Evolutionary conservation across 2,888 invertebrate genomes (phyloP).

Genomic region (Halictus ligatus): DNA sequence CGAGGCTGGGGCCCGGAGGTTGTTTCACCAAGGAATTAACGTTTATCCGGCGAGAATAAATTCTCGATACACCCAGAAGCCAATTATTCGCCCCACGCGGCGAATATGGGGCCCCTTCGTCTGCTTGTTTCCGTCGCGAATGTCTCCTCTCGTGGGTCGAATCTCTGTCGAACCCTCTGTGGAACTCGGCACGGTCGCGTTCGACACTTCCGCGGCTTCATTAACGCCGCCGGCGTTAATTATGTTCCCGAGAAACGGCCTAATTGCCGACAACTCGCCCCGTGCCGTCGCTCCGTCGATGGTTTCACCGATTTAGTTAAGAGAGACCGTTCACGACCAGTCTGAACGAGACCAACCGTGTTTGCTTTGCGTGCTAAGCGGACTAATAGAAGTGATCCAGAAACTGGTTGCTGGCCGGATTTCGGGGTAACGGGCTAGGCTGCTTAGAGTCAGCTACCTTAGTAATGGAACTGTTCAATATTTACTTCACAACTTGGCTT

Average conservation of each 20-base stretch:
- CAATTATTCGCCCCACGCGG: slow-evolving; percentile 68
- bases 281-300: slow-evolving; percentile 30
- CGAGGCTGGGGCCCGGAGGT: slow-evolving; percentile 15
- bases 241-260: slow-evolving; percentile 78
- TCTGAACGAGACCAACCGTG: slow-evolving; percentile 79
- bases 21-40: slow-evolving; percentile 69
- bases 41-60: slow-evolving; percentile 67
- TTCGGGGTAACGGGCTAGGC: slow-evolving; percentile 59
- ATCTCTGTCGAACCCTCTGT: slow-evolving; percentile 16
- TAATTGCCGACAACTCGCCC: slow-evolving; percentile 78
- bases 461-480: neutral
- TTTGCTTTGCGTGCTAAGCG: slow-evolving; percentile 82
- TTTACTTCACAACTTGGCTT: neutral
- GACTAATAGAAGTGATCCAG: slow-evolving; percentile 77
- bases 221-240: slow-evolving; percentile 82
- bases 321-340: slow-evolving; percentile 33
- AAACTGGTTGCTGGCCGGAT: slow-evolving; percentile 71
- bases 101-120: slow-evolving; percentile 48
- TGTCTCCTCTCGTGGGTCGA: slow-evolving; percentile 5
- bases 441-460: neutral
- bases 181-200: slow-evolving; percentile 63
- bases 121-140: neutral
- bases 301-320: slow-evolving; percentile 46
- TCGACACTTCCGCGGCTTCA: slow-evolving; percentile 80
- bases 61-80: slow-evolving; percentile 60